Percentiles rank a stretch among this genome's conserved stretches.
These are phyloP conservation scores for Ptycholaimellus sp. DNA, from an alignment of 2,888 invertebrate species.

Conservation along the genomic window DNA sequence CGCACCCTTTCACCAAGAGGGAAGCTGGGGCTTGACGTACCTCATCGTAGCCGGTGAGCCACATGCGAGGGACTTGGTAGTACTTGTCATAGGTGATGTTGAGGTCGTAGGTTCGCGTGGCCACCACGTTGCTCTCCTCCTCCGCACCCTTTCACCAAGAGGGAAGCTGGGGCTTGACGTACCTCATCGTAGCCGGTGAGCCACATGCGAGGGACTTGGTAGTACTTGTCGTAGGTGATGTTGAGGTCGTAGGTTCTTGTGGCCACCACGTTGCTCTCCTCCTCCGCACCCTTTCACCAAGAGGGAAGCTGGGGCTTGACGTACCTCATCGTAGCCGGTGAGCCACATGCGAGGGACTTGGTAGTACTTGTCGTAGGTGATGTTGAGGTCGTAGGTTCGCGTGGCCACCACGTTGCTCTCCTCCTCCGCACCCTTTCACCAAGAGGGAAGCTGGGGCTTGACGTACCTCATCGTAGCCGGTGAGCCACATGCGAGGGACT, in stretches of 20 bases:
- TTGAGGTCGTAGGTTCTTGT: slow-evolving; percentile 93
- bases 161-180: too few species aligned
- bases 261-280: slow-evolving; percentile 29
- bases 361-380: slow-evolving; percentile 98
- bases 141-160: too few species aligned
- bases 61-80: slow-evolving; percentile 94
- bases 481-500: slow-evolving; percentile 91
- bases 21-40: too few species aligned
- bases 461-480: slow-evolving; percentile 92
- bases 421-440: too few species aligned
- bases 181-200: slow-evolving; percentile 88
- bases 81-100: slow-evolving; percentile 99
- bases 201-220: slow-evolving; percentile 97
- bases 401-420: slow-evolving; percentile 38
- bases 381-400: slow-evolving; percentile 89
- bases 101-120: slow-evolving; percentile 85
- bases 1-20: too few species aligned
- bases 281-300: too few species aligned
- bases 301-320: too few species aligned
- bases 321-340: slow-evolving; percentile 86
- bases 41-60: slow-evolving; percentile 93
- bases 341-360: slow-evolving; percentile 98
- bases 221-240: slow-evolving; percentile 98
- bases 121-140: slow-evolving; percentile 25
- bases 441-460: too few species aligned